phyloP scores from a whole-genome alignment of 2,888 invertebrate genomes.

The Mongoloraphidia duomilia region DNA sequence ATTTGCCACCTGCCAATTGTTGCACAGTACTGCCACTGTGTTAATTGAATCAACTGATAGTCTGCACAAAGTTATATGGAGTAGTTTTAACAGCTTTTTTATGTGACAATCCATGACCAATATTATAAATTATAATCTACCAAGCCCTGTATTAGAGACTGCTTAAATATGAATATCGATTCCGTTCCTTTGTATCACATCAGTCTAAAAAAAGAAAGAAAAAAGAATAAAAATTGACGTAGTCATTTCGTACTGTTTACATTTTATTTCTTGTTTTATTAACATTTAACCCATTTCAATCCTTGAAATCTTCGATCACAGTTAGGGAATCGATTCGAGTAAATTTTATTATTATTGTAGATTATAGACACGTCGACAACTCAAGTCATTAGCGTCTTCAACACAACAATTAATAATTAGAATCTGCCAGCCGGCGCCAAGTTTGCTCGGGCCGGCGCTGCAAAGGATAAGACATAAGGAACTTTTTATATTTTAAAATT shows the following conservation, averaged over 20 bases:
- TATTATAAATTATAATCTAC: background rate
- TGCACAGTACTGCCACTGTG: background rate
- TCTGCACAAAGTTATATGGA: background rate
- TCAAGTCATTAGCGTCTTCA: too few species aligned
- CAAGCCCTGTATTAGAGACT: background rate
- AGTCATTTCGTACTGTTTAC: constrained; percentile 1
- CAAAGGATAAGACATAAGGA: too few species aligned
- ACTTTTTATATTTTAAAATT: too few species aligned
- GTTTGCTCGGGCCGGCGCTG: too few species aligned
- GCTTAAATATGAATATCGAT: background rate
- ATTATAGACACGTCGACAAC: too few species aligned
- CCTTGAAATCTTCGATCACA: too few species aligned
- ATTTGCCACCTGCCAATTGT: too few species aligned
- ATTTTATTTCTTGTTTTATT: background rate
- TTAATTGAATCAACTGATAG: background rate
- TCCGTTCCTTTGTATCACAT: constrained; percentile 1
- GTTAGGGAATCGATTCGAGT: too few species aligned
- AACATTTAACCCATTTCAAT: too few species aligned
- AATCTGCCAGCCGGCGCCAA: too few species aligned
- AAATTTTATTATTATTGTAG: too few species aligned
- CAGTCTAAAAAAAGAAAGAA: background rate
- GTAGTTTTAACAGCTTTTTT: constrained; percentile 2
- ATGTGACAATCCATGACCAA: constrained; percentile 6
- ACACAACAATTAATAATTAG: too few species aligned
- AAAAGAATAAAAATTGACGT: background rate